phyloP scores from a whole-genome alignment of 2,113 vertebrate genomes.

The Syngnathus typhle region DNA sequence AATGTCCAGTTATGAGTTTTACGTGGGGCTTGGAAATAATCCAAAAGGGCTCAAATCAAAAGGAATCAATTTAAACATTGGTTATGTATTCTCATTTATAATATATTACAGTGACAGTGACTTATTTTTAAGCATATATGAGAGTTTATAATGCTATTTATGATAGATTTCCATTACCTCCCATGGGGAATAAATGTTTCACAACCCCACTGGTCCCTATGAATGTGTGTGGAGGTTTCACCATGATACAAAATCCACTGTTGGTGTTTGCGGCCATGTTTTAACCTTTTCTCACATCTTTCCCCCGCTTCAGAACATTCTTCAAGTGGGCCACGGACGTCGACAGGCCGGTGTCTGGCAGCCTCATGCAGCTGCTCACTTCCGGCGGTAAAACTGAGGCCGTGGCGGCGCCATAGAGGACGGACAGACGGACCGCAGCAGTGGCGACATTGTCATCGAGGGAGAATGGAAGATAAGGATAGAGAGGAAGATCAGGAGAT shows the following conservation, averaged over 20 bases:
- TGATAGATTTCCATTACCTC: too few relatives aligned
- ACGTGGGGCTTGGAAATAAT: neutral
- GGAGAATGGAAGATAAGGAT: neutral
- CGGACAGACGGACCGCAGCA: constrained; percentile 11
- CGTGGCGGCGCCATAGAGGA: constrained; percentile 68
- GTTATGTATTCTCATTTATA: neutral
- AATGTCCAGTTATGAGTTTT: neutral
- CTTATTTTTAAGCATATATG: too few relatives aligned
- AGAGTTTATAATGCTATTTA: too few relatives aligned
- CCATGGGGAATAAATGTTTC: too few relatives aligned
- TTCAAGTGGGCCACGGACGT: constrained; percentile 77
- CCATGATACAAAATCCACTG: neutral
- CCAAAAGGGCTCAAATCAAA: neutral
- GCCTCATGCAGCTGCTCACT: constrained; percentile 85
- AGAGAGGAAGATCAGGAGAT: constrained; percentile 12
- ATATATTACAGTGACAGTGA: too few relatives aligned
- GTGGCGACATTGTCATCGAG: constrained; percentile 1
- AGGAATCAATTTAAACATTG: neutral
- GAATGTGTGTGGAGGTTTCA: neutral
- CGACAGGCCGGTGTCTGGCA: constrained; percentile 81
- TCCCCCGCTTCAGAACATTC: constrained; percentile 76
- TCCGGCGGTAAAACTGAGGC: constrained; percentile 80
- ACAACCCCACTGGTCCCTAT: too few relatives aligned
- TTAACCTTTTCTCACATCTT: neutral
- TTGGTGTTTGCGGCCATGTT: neutral